These are phyloP conservation scores for Hemiscyllium ocellatum DNA, from an alignment of 2,113 vertebrate species.

Conservation along the genomic window DNA sequence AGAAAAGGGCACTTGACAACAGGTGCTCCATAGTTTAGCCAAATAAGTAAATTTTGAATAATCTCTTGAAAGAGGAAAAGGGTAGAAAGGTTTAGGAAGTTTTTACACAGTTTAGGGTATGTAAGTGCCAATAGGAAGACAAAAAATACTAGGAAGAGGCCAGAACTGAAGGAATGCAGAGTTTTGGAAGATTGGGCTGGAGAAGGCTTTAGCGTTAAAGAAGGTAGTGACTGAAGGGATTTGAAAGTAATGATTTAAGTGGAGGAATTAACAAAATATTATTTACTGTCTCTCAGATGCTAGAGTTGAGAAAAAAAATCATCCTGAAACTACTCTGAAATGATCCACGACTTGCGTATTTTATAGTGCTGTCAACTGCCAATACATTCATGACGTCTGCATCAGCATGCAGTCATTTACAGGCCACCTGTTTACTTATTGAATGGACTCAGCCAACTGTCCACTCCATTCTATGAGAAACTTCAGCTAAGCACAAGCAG, in stretches of 20 bases:
- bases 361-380: constrained; percentile 19
- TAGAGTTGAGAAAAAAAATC: neutral
- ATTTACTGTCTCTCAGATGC: neutral
- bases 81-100: neutral
- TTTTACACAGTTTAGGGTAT: neutral
- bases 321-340: constrained; percentile 7
- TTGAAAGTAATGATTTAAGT: neutral
- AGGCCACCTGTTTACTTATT: constrained; percentile 28
- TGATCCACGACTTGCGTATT: constrained; percentile 19
- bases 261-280: neutral
- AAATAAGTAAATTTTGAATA: neutral
- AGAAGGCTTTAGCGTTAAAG: neutral
- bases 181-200: neutral
- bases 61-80: neutral
- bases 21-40: neutral
- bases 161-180: neutral
- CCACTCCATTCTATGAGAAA: neutral
- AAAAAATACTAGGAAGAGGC: neutral
- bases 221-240: neutral
- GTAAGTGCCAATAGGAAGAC: neutral
- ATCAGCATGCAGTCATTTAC: constrained; percentile 8
- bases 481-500: neutral
- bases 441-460: neutral
- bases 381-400: constrained; percentile 7
- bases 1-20: neutral